Evolutionary conservation across 2,113 vertebrate genomes (phyloP).

Genomic region (Riparia riparia): DNA sequence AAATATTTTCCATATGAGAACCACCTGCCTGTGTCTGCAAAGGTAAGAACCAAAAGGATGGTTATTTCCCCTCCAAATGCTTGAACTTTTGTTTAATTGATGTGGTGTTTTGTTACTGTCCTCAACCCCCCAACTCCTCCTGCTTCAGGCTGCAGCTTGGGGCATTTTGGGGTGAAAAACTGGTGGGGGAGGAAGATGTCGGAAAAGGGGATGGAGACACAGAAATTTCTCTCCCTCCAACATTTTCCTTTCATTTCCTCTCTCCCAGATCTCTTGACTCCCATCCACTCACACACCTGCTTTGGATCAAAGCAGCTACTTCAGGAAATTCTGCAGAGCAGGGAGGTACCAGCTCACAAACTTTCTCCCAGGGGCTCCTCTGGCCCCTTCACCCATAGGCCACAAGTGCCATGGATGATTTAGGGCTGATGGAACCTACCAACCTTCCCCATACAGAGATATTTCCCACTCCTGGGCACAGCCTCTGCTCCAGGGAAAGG

Average conservation of each 20-base stretch:
- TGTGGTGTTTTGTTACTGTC: not conserved
- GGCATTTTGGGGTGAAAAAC: not conserved
- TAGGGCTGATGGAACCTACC: not conserved
- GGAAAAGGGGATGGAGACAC: not conserved
- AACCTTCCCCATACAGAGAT: not conserved
- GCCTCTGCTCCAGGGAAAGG: not conserved
- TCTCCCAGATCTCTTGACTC: not conserved
- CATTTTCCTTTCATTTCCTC: not conserved
- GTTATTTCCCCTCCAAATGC: not conserved
- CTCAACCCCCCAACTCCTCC: not conserved
- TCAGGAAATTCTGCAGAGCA: not conserved
- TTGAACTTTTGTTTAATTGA: not conserved
- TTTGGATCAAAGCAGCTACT: not conserved
- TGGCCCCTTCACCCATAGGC: not conserved
- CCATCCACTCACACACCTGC: not conserved
- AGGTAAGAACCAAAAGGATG: not conserved
- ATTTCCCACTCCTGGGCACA: not conserved
- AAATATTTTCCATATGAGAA: not conserved
- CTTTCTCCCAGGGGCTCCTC: no score
- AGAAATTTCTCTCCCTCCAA: not conserved
- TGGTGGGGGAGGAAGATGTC: not conserved
- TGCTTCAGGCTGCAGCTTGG: not conserved
- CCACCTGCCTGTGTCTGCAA: not conserved
- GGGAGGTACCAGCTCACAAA: not conserved
- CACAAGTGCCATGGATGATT: not conserved